Conservation (phyloP, 2,888 invertebrate genomes). For the Campoletis raptor region DNA sequence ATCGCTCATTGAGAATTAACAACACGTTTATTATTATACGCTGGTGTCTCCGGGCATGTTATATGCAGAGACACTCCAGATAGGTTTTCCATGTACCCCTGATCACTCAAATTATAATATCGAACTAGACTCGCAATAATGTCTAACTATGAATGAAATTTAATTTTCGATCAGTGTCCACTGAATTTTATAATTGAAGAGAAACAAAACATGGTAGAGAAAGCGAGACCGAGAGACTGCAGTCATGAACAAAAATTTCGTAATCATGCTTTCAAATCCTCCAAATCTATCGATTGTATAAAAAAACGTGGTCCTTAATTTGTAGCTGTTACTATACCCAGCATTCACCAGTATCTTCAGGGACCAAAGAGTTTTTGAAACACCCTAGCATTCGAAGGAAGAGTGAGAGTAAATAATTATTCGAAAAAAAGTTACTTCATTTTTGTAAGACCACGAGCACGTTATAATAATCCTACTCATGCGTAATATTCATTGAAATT, state of each 20-base stretch:
- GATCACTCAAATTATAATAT: conserved; percentile 46
- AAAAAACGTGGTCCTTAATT: no score
- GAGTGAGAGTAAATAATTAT: no score
- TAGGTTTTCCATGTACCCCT: conserved; percentile 14
- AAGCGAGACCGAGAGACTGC: background rate
- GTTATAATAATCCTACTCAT: no score
- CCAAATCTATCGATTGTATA: no score
- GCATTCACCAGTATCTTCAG: no score
- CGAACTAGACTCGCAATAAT: conserved; percentile 2
- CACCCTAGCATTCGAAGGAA: no score
- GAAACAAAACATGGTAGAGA: background rate
- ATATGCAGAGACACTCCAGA: conserved; percentile 36
- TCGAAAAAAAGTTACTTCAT: no score
- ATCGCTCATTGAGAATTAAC: conserved; percentile 65
- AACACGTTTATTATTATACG: conserved; percentile 62
- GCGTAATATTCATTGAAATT: conserved; percentile 57
- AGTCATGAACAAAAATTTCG: no score
- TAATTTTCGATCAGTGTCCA: conserved; percentile 11
- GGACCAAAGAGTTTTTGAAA: no score
- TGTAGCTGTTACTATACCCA: no score
- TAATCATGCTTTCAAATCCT: background rate
- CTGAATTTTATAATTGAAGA: background rate
- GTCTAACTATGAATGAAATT: conserved; percentile 4
- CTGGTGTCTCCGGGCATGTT: conserved; percentile 41
- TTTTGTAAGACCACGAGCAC: no score